Conservation (phyloP, 2,888 invertebrate genomes). For the Muscina levida region DNA sequence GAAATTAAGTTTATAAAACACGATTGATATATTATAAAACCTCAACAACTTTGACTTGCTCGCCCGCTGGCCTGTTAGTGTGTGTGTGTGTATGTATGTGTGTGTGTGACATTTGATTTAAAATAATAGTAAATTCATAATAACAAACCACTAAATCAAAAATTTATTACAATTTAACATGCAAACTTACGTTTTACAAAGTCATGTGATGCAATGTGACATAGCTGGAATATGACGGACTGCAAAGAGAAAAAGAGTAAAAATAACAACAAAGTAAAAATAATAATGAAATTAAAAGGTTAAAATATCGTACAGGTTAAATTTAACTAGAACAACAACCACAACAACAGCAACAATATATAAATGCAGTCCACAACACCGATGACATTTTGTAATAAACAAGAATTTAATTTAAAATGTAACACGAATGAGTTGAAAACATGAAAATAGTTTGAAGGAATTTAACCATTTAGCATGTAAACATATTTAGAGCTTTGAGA, state of each 20-base stretch:
- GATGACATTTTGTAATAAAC: slow-evolving; percentile 52
- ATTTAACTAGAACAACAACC: too few relatives aligned
- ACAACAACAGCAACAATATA: slow-evolving; percentile 19
- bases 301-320: too few relatives aligned
- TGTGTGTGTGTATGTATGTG: too few relatives aligned
- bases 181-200: slow-evolving; percentile 73
- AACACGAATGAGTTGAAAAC: background rate
- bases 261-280: too few relatives aligned
- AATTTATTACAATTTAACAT: slow-evolving; percentile 69
- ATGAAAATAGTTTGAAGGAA: background rate
- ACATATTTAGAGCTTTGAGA: too few relatives aligned
- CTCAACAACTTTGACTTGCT: too few relatives aligned
- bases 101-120: slow-evolving; percentile 33
- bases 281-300: slow-evolving; percentile 3
- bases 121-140: slow-evolving; percentile 25
- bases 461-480: too few relatives aligned
- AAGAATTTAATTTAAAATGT: background rate
- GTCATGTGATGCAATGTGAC: too few relatives aligned
- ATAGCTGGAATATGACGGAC: too few relatives aligned
- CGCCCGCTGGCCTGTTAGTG: too few relatives aligned
- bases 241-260: too few relatives aligned
- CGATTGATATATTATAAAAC: too few relatives aligned
- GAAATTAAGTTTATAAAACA: background rate
- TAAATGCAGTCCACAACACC: background rate
- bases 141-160: slow-evolving; percentile 42